Base-by-base conservation (phyloP, 2,113 vertebrate genomes). In the Haliaeetus leucogaster region DNA sequence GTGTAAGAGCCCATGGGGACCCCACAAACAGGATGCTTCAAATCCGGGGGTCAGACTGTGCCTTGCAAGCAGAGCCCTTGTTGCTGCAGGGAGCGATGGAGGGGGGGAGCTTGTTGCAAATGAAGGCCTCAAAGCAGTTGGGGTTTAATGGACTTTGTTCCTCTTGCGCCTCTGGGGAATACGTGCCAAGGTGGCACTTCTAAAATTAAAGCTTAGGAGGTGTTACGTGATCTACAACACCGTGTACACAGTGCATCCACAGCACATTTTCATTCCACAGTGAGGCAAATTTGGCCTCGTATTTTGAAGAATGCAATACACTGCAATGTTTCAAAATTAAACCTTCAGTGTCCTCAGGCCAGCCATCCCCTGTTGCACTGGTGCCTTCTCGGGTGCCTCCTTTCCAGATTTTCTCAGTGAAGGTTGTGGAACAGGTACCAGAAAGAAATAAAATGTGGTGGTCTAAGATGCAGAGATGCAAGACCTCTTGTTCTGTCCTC, bases 81-180 rank as follows among this genome's bases (percentile, higher is more conserved):
- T 5, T 67, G 58, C 42, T 43, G 20, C 26, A 59, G 12, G 19
- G 65, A 58, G 38, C 0, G 2, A 29, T 0, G 9, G 16, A 14
- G 15, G 1, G 3, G 4, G 13, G 13, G 16, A 27, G 19, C 52
- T 58, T 11, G 8, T 7, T 56, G 27, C 45, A 89, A 22, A 25
- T 0, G 0, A 83, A 92, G 32, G 9, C 48, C 9, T 25, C 27
- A 26, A 8, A 76, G 25, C 36, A 70, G n/a, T 2, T 32, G n/a
- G 22, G 52, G 27, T 83, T 73, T 62, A 40, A 65, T 52, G 26
- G 36, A 7, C 36, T 80, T 20, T 13, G 3, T 25, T 81, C 27
- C 52, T 48, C n/a, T 56, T 0, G 0, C 40, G 34, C 26, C 53
- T 48, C 48, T 43, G 16, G 13, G 22, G 20, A 78, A 34, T 15